These are phyloP conservation scores for Scotopteryx bipunctaria DNA, from an alignment of 2,888 invertebrate genomes.

Conservation along the genomic window DNA sequence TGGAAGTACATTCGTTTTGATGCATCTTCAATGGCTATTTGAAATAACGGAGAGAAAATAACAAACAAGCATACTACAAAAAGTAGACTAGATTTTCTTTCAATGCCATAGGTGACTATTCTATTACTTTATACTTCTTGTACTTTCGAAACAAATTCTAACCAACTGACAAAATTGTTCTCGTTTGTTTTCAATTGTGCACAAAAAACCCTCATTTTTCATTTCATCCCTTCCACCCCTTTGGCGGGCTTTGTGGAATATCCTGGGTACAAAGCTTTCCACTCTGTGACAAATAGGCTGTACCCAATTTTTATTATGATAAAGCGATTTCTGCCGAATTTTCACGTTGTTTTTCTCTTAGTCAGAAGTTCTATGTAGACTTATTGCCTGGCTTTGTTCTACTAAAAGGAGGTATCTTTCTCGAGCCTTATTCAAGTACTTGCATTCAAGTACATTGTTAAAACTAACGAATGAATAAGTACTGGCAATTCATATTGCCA, in stretches of 20 bases:
- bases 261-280: constrained; percentile 23
- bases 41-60: not conserved
- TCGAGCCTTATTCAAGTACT: too few relatives aligned
- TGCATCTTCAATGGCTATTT: constrained; percentile 3
- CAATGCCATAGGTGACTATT: too few relatives aligned
- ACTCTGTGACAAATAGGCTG: constrained; percentile 18
- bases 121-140: too few relatives aligned
- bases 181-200: constrained; percentile 31
- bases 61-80: too few relatives aligned
- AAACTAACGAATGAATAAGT: too few relatives aligned
- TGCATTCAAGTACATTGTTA: too few relatives aligned
- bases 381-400: too few relatives aligned
- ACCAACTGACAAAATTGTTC: constrained; percentile 9
- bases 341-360: constrained; percentile 1
- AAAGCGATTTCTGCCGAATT: constrained; percentile 1
- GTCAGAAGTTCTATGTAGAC: not conserved
- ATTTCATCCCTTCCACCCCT: constrained; percentile 28
- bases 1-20: constrained; percentile 10
- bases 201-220: constrained; percentile 30
- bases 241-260: constrained; percentile 21
- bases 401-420: too few relatives aligned
- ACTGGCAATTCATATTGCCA: too few relatives aligned
- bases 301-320: constrained; percentile 13
- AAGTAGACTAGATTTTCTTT: too few relatives aligned
- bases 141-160: not conserved